Base-by-base conservation (phyloP, 1,140 invertebrate genomes). In the Lucilia sericata region DNA sequence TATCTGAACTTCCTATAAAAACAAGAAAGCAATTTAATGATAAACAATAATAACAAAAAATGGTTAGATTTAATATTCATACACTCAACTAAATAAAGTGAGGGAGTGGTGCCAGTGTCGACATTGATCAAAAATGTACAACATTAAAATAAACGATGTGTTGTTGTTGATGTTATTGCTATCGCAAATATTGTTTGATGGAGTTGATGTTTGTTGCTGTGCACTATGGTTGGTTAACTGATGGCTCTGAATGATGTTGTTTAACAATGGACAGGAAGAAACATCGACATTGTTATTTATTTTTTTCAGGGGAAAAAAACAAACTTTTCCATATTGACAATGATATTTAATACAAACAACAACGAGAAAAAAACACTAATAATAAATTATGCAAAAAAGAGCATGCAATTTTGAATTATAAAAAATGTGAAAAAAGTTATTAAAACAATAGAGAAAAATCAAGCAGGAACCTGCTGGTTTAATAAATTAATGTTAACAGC, bases 251-350 rank as follows among this genome's bases (percentile, higher is more conserved):
- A 70, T 70, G n/a, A 70, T 70, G 65, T 70, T 10, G 65, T 21
- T 10, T 17, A 51, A 80, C 76, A 80, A 80, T 49, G 76, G 42
- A 80, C 42, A 80, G 76, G 76, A 80, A 80, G 76, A 80, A 80
- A 21, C 76, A 51, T 51, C 36, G 76, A 21, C 65, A 80, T 19
- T 49, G 42, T 25, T 80, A 14, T 19, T 51, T 80, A n/a, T n/a
- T n/a, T n/a, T n/a, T 51, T 4, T 25, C 34, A 78, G 17, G 17
- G 2, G 21, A 80, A 80, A 80, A 49, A 80, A 42, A n/a, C 14
- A 36, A 36, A 78, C 36, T 9, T 70, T 49, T 80, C 36, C n/a
- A 80, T 76, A 76, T 80, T 80, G 76, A 25, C 76, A 80, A 80
- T 49, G 76, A 80, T 80, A 51, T 80, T 49, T 49, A 80, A 49